phyloP scores from a whole-genome alignment of 2,888 invertebrate species.

The Mimumesa dahlbomi region DNA sequence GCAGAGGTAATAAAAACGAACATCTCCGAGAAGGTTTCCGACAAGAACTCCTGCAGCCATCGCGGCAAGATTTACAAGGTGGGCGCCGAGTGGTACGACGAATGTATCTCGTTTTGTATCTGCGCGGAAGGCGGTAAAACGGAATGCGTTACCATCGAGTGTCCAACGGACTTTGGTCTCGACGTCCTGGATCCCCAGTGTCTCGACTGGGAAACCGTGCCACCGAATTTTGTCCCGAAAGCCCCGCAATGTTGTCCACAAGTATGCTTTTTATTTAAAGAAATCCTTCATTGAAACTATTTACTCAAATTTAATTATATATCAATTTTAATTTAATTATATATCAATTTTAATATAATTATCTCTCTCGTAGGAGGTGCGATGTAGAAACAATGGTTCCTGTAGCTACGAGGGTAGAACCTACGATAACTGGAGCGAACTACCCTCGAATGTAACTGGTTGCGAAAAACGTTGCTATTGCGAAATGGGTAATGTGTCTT shows the following conservation, averaged over 20 bases:
- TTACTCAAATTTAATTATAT: background rate
- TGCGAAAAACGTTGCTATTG: slow-evolving; percentile 94
- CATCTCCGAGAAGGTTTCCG: slow-evolving; percentile 69
- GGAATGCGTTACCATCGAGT: slow-evolving; percentile 90
- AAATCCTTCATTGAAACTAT: too few species aligned
- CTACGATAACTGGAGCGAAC: slow-evolving; percentile 88
- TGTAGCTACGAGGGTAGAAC: slow-evolving; percentile 87
- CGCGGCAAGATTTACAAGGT: slow-evolving; percentile 80
- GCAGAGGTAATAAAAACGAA: slow-evolving; percentile 76
- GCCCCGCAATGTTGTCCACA: slow-evolving; percentile 91
- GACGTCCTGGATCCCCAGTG: slow-evolving; percentile 92
- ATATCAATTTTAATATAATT: background rate
- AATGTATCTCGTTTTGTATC: slow-evolving; percentile 89
- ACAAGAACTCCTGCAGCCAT: slow-evolving; percentile 71
- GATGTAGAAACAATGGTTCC: slow-evolving; percentile 91
- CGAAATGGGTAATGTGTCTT: slow-evolving; percentile 92
- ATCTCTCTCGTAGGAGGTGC: slow-evolving; percentile 82
- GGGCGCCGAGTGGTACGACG: slow-evolving; percentile 85
- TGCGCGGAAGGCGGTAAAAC: slow-evolving; percentile 85
- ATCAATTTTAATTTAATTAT: background rate
- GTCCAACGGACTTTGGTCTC: slow-evolving; percentile 91
- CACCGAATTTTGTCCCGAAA: slow-evolving; percentile 85
- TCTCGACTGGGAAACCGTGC: slow-evolving; percentile 92
- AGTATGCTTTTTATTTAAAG: too few species aligned
- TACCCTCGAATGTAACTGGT: slow-evolving; percentile 90